Conservation (phyloP, 1,140 invertebrate species). For the Amphibalanus amphitrite region DNA sequence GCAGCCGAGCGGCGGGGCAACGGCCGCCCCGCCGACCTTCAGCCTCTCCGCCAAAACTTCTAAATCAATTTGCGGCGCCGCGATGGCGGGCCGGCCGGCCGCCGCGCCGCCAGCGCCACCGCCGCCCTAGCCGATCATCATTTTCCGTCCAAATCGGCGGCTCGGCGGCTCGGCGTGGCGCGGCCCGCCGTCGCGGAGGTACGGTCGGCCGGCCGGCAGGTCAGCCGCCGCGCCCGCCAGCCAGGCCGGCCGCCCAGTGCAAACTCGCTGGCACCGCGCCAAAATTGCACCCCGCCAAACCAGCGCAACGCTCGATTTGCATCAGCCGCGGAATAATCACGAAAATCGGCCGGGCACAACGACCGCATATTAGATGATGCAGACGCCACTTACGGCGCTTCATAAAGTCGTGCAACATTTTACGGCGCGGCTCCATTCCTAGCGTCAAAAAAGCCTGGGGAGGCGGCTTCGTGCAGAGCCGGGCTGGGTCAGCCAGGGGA, state of each 20-base stretch:
- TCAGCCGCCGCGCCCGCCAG: too few species aligned
- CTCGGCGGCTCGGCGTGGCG: too few species aligned
- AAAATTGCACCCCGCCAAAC: neutral
- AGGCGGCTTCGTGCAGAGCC: neutral
- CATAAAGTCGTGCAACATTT: constrained; percentile 6
- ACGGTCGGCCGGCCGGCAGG: too few species aligned
- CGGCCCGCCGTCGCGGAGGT: too few species aligned
- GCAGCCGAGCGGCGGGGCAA: too few species aligned
- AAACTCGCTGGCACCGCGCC: neutral
- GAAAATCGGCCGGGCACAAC: neutral
- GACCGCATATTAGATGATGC: neutral
- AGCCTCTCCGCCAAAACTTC: neutral
- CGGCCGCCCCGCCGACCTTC: too few species aligned
- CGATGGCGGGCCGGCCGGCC: neutral
- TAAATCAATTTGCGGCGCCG: neutral
- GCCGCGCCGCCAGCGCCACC: too few species aligned
- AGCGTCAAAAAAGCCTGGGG: neutral
- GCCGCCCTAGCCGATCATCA: neutral
- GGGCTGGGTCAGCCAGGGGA: too few species aligned
- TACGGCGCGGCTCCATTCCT: neutral
- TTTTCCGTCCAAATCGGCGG: neutral
- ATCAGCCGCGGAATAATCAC: neutral
- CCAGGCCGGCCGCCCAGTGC: too few species aligned
- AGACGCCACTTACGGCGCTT: constrained; percentile 3
- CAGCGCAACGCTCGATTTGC: neutral